These are phyloP conservation scores for Eupsittula cactorum DNA, from an alignment of 2,113 vertebrate species.

Conservation along the genomic window DNA sequence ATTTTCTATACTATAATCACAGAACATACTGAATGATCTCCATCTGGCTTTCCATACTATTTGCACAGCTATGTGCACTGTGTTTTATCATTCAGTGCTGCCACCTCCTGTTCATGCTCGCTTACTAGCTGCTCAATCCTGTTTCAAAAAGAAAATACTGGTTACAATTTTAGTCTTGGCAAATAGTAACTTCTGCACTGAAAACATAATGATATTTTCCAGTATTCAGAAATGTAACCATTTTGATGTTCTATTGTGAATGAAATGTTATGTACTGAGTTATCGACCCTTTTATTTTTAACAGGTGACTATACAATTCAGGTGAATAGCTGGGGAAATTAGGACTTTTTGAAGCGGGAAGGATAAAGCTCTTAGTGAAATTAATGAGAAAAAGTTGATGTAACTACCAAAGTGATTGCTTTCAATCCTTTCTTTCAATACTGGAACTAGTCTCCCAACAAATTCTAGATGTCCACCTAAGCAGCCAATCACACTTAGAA, in stretches of 20 bases:
- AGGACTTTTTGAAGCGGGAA: neutral
- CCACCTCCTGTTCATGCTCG: slow-evolving; percentile 78
- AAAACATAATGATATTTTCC: neutral
- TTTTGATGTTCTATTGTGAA: neutral
- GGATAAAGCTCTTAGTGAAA: neutral
- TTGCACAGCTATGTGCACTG: slow-evolving; percentile 39
- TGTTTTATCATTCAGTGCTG: slow-evolving; percentile 72
- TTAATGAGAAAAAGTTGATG: neutral
- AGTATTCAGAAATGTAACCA: accelerated
- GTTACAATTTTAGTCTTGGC: neutral
- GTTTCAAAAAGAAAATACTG: neutral
- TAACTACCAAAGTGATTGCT: neutral
- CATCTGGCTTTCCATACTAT: slow-evolving; percentile 62
- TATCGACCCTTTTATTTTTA: neutral
- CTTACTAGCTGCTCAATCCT: slow-evolving; percentile 73
- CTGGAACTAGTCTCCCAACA: neutral
- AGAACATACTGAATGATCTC: slow-evolving; percentile 73
- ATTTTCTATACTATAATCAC: neutral
- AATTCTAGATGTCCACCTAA: neutral
- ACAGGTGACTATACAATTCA: neutral
- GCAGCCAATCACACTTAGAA: neutral
- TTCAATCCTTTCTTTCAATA: neutral
- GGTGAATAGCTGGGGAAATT: neutral
- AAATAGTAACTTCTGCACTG: neutral
- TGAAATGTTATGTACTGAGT: neutral